Evolutionary conservation across 2,797 vertebrate genomes (phyloP), one percentile per base, ranked within the genome.

Genomic region (Eospalax fontanierii): DNA sequence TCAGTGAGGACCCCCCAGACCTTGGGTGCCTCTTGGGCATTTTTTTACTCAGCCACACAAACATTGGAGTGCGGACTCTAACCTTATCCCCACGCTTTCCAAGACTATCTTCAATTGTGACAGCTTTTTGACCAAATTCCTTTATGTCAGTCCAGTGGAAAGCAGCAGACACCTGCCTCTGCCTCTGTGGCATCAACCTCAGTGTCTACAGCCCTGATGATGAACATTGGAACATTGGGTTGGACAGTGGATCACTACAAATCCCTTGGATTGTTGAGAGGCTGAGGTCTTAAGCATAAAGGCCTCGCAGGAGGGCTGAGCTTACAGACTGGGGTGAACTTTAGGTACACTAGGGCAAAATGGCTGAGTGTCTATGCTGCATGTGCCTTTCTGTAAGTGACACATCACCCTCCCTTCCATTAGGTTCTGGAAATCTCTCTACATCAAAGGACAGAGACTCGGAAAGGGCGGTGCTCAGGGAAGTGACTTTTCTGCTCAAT

Each of bases 401-500:
- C 71, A 68, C 7, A 15, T 28, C 71, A 19, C 59, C 74, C 73
- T 65, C 33, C 28, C 68, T 50, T 16, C 71, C 22, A 5, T 65
- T 33, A 22, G 30, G 59, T 90, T 80, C 95, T 2, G 6, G 89
- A 92, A 96, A 54, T 61, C 68, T 90, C 80, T 86, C 79, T 50
- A 1, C 80, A 84, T 54, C 61, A 1, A 2, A 75, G 43, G 79
- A 86, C 38, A 90, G n/a, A 22, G 70, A 86, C 88, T 82, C 40
- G 11, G 86, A 79, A 46, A 90, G 71, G 90, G 50, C 61, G 1
- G 18, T 26, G 46, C 40, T 80, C 66, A 75, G 57, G 93, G 66
- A 93, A 89, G 90, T 70, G 57, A 76, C 38, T 95, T 96, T 97
- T 96, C 90, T 74, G 80, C 94, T 81, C 86, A 65, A 82, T 91